Evolutionary conservation across 2,797 vertebrate genomes (phyloP), one percentile per base, ranked within the genome.

Genomic region (Micromesistius poutassou): DNA sequence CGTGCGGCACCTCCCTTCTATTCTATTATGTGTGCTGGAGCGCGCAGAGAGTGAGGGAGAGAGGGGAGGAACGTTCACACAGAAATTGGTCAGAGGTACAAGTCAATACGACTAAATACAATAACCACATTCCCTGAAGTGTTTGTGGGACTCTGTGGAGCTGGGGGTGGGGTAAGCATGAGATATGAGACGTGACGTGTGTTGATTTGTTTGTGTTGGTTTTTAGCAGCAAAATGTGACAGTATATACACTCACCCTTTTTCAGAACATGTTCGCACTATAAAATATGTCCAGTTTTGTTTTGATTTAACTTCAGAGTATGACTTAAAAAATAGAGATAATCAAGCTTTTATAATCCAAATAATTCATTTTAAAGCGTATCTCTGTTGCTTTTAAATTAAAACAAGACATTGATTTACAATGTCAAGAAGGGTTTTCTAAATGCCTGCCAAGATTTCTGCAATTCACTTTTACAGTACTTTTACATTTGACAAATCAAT

Each of bases 51-150:
- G 50, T n/a, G 50, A 62, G 55, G 8, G 55, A 19, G 55, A 62
- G 55, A 62, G 55, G 5, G n/a, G n/a, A 22, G 19, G 16, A 86
- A 77, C 82, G 85, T 78, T 86, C 85, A 77, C 82, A 75, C 68
- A 12, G 78, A 78, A 77, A 76, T 76, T n/a, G 78, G 74, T 80
- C 81, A 62, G 82, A 81, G 36, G 30, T 74, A 19, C 2, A 30
- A 83, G 89, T 91, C 89, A 78, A 89, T 90, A 82, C 1, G 30
- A 82, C 83, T 78, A 84, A 87, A 86, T 85, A 81, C 84, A 79
- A 81, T 74, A 66, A 72, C 74, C 16, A 38, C 33, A 25, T 50
- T 73, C 79, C 79, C 75, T 77, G 71, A 78, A 50, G 35, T 35
- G 46, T 0, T 1, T 75, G 28, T 72, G 71, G 30, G 19, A 7